phyloP scores from a whole-genome alignment of 2,113 vertebrate species.

The Casuarius casuarius region DNA sequence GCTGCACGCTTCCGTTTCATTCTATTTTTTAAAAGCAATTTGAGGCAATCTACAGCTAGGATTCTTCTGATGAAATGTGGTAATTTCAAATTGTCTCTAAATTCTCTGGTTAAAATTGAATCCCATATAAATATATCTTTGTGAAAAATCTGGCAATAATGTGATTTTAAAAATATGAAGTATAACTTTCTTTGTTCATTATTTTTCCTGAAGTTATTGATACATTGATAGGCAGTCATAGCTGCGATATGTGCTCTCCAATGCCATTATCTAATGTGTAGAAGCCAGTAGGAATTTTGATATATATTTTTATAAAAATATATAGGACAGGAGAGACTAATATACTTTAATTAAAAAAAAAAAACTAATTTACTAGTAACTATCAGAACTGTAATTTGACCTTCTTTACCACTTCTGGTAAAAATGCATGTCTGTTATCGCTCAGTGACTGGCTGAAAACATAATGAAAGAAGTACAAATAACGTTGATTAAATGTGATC shows the following conservation, averaged over 20 bases:
- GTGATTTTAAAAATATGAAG: rapidly evolving
- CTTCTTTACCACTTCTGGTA: background rate
- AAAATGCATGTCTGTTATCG: background rate
- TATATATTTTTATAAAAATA: background rate
- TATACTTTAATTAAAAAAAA: background rate
- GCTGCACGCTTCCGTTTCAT: background rate
- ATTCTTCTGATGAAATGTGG: background rate
- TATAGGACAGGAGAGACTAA: background rate
- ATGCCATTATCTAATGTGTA: background rate
- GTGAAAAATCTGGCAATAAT: background rate
- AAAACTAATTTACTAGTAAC: background rate
- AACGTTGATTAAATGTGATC: background rate
- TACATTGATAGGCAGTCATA: background rate
- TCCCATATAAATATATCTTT: background rate
- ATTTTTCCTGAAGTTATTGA: background rate
- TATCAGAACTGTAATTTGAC: background rate
- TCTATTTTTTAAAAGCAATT: background rate
- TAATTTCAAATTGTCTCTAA: background rate
- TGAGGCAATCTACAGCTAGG: background rate
- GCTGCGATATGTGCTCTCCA: background rate
- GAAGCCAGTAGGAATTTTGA: background rate
- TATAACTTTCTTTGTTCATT: background rate
- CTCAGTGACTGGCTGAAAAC: background rate
- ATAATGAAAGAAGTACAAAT: background rate
- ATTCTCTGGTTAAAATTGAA: background rate